Base-by-base conservation (phyloP, 2,113 vertebrate species). In the Bufo gargarizans region DNA sequence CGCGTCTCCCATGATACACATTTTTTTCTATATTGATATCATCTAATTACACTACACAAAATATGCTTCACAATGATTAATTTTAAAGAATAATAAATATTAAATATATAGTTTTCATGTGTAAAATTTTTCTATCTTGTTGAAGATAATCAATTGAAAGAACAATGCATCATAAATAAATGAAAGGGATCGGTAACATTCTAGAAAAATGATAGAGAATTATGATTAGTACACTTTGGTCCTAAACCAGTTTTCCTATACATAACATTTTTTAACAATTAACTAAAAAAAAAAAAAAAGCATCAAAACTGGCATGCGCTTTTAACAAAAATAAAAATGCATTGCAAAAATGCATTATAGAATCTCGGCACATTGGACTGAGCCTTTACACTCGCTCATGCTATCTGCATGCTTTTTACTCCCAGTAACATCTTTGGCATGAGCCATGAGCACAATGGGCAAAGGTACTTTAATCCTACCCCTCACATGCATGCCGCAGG, bases 401-500 rank as follows among this genome's bases (percentile, higher is more conserved):
- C 87, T 88, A 19, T 77, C n/a, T 69, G 81, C 87, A 88, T 88
- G 87, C 87, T 84, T 84, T 59, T 56, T 33, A 65, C 55, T 50
- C 47, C n/a, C 61, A 53, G 45, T 43, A 77, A 63, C 67, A 13
- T 84, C 72, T 77, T 61, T 78, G 16, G 72, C 81, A 88, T 84
- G 81, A 77, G 22, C 22, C 71, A 82, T 83, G 71, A 83, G 87
- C 87, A 77, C 55, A 74, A 69, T 63, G 22, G 71, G 69, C 72
- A 84, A 84, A 84, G 82, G 61, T 47, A 78, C 49, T 33, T 61
- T 84, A 7, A 63, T 43, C n/a, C 43, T 61, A 69, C 59, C 49
- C 74, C 87, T 84, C 58, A 78, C 81, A 78, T 88, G 87, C 87
- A 84, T 78, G 87, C 87, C 87, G 49, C 59, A 78, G 86, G 77